phyloP scores from a whole-genome alignment of 2,888 invertebrate species.

The Schrankia costaestrigalis region DNA sequence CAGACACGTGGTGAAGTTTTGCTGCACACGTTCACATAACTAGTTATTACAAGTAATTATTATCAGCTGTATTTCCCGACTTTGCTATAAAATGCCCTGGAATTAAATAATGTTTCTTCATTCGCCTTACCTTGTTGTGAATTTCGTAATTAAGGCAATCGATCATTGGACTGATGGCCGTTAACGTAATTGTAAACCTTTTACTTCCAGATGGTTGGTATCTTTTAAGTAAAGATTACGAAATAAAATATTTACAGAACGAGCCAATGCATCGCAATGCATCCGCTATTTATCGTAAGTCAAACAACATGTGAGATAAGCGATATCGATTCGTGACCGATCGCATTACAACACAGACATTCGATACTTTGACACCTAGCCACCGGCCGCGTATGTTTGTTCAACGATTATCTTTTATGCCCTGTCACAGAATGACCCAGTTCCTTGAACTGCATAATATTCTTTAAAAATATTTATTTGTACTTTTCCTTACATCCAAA shows the following conservation, averaged over 20 bases:
- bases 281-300: constrained; percentile 62
- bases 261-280: constrained; percentile 60
- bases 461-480: too few relatives aligned
- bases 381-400: constrained; percentile 54
- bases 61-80: constrained; percentile 20
- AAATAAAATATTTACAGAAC: constrained; percentile 62
- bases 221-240: constrained; percentile 23
- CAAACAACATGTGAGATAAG: constrained; percentile 61
- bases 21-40: constrained; percentile 38
- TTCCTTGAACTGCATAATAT: constrained; percentile 33
- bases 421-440: constrained; percentile 52
- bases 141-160: constrained; percentile 22
- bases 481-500: too few relatives aligned
- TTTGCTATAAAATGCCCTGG: too few relatives aligned
- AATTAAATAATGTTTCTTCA: too few relatives aligned
- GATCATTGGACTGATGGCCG: constrained; percentile 20
- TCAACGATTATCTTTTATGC: constrained; percentile 46
- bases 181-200: constrained; percentile 17
- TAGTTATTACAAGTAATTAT: constrained; percentile 14
- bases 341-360: constrained; percentile 64
- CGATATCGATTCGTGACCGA: constrained; percentile 67
- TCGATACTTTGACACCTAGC: constrained; percentile 64
- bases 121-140: constrained; percentile 20
- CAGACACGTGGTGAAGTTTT: constrained; percentile 52
- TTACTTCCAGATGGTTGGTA: constrained; percentile 16